A percentile compares a stretch with the other conserved stretches of the same genome.
Evolutionary conservation across 2,113 vertebrate genomes (phyloP).

Genomic region (Corythornis vintsioides): DNA sequence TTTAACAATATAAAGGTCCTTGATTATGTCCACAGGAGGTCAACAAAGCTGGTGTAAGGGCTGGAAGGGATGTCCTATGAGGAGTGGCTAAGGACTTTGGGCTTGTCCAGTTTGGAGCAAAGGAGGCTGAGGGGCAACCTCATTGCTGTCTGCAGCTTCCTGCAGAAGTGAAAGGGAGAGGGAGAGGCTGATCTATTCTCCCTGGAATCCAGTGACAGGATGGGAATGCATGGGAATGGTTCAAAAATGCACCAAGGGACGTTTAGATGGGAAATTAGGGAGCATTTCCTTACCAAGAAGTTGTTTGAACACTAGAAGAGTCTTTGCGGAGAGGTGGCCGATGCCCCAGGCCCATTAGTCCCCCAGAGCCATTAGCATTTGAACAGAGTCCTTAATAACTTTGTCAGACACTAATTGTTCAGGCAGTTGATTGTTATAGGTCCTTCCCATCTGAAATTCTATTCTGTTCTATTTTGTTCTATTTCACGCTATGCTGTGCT

Average conservation of each 20-base stretch:
- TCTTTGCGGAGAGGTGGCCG: background rate
- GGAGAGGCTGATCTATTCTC: background rate
- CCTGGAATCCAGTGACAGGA: background rate
- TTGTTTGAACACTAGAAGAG: background rate
- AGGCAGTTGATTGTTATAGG: background rate
- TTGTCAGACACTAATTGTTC: background rate
- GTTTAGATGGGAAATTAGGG: background rate
- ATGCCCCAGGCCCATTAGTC: background rate
- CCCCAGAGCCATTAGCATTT: background rate
- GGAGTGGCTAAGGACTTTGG: background rate
- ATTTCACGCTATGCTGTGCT: too few relatives aligned
- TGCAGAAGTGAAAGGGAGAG: background rate
- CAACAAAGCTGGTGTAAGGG: background rate
- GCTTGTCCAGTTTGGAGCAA: background rate
- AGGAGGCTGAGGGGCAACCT: background rate
- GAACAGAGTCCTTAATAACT: background rate
- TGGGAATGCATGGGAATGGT: rapidly evolving
- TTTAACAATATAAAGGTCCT: background rate
- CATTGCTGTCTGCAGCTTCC: background rate
- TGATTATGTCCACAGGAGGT: background rate
- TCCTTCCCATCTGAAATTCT: background rate
- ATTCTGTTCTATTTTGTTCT: background rate
- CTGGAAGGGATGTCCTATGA: background rate
- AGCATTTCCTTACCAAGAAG: background rate
- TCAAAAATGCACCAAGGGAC: background rate